Conservation (phyloP, 2,797 vertebrate genomes). For the Tympanoctomys barrerae region DNA sequence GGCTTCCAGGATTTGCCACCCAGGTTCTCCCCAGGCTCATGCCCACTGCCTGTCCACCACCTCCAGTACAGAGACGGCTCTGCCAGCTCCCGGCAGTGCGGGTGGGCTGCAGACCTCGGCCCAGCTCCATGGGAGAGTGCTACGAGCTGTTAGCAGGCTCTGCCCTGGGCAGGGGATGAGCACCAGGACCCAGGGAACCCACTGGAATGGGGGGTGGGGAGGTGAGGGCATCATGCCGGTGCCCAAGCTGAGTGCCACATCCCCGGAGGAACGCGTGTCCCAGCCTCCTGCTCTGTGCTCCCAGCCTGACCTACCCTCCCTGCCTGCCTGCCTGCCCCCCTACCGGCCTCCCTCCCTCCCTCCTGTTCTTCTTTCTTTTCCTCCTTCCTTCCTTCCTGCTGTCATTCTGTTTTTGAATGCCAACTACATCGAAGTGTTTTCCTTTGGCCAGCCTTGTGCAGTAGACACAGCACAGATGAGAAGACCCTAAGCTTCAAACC, state of each 20-base stretch:
- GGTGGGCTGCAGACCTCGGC: background rate
- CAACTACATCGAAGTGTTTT: background rate
- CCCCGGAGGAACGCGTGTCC: background rate
- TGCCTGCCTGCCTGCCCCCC: too few species aligned
- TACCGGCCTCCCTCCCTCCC: background rate
- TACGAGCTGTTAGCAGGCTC: background rate
- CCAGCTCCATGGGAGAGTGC: background rate
- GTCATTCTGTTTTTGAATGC: background rate
- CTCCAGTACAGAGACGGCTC: background rate
- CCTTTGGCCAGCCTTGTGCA: background rate
- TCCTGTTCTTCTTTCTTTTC: background rate
- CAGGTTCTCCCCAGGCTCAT: background rate
- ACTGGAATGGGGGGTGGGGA: background rate
- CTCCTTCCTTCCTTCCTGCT: background rate
- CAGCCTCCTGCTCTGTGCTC: accelerated
- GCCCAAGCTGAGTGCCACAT: background rate
- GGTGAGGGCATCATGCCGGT: background rate
- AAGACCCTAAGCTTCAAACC: background rate
- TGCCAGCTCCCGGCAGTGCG: background rate
- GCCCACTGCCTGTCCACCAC: background rate
- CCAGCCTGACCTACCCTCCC: background rate
- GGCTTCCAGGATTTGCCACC: background rate
- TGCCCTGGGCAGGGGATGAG: background rate
- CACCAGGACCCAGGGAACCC: background rate
- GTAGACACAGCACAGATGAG: background rate